phyloP scores from a whole-genome alignment of 35 echinoderm and acorn worm species.

The Acanthaster planci region DNA sequence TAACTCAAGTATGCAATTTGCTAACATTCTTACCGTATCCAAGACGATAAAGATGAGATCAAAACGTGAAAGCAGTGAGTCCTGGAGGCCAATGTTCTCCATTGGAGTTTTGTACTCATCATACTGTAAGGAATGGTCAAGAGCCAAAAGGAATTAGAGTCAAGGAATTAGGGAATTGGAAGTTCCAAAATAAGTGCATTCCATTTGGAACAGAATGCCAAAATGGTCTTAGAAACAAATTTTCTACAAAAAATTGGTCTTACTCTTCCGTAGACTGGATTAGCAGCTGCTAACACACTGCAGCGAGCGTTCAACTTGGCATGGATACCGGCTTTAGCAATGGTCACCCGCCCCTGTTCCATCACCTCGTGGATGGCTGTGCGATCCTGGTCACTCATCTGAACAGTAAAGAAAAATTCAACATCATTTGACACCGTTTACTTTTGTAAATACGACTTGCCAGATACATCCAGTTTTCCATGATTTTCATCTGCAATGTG shows the following conservation, averaged over 20 bases:
- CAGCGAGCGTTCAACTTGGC: conserved; percentile 96
- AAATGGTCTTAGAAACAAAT: too few relatives aligned
- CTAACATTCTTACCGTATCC: conserved; percentile 69
- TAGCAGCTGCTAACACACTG: conserved; percentile 94
- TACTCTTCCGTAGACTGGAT: conserved; percentile 99
- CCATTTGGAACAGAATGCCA: too few relatives aligned
- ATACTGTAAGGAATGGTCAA: conserved; percentile 60
- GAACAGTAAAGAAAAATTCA: not conserved
- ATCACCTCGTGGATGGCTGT: conserved; percentile 99
- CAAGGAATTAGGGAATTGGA: too few relatives aligned
- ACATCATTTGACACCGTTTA: too few relatives aligned
- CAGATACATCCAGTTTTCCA: too few relatives aligned
- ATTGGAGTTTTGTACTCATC: conserved; percentile 98
- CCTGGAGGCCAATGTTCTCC: conserved; percentile 91
- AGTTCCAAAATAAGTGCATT: too few relatives aligned
- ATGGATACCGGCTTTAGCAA: conserved; percentile 99
- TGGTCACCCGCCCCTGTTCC: conserved; percentile 99
- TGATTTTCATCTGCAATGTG: too few relatives aligned
- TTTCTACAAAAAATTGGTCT: conserved; percentile 28
- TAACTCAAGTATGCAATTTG: too few relatives aligned
- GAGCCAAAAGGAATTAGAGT: too few relatives aligned
- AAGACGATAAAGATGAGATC: conserved; percentile 98
- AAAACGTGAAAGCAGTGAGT: conserved; percentile 88
- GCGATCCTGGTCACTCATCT: conserved; percentile 99
- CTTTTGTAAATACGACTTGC: too few relatives aligned